Evolutionary conservation across 2,797 vertebrate species (phyloP).

Genomic region (Melopsittacus undulatus): DNA sequence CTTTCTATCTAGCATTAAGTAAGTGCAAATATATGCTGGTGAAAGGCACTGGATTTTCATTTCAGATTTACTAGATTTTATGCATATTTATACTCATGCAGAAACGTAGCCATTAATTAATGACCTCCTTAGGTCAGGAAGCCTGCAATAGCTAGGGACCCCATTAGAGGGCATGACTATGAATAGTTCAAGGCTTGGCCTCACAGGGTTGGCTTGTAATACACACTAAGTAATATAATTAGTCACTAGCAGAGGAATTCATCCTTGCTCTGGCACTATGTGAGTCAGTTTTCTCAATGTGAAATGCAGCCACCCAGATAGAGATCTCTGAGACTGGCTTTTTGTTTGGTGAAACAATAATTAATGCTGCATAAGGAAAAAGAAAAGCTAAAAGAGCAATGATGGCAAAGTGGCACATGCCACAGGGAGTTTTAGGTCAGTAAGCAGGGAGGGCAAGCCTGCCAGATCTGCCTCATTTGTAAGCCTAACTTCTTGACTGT

Average conservation of each 20-base stretch:
- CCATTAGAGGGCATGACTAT: background rate
- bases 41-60: background rate
- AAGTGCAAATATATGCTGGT: background rate
- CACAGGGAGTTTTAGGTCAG: background rate
- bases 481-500: background rate
- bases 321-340: background rate
- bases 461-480: background rate
- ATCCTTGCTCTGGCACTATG: background rate
- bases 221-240: background rate
- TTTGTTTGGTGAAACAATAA: slow-evolving; percentile 22
- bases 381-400: background rate
- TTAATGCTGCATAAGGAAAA: background rate
- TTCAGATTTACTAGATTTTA: background rate
- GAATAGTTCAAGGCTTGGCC: slow-evolving; percentile 16
- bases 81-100: background rate
- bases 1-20: background rate
- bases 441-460: background rate
- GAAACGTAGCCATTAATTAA: slow-evolving; percentile 17
- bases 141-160: background rate
- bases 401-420: background rate
- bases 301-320: background rate
- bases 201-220: background rate
- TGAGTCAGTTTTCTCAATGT: background rate
- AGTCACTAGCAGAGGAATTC: background rate
- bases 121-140: background rate